phyloP scores from a whole-genome alignment of 2,113 vertebrate genomes.

The Cynoglossus semilaevis region DNA sequence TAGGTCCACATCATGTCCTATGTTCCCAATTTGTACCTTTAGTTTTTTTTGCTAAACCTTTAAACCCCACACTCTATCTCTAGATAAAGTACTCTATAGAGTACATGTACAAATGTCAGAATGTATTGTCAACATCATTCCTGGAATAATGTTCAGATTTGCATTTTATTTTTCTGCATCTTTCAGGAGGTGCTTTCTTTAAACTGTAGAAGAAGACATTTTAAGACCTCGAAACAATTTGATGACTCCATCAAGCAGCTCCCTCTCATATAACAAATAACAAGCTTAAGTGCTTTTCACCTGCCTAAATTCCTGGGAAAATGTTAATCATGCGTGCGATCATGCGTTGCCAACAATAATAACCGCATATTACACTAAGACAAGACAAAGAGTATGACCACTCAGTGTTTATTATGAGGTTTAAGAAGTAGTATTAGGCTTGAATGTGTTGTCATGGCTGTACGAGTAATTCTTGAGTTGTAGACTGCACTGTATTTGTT shows the following conservation, averaged over 20 bases:
- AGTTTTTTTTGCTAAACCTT: too few relatives aligned
- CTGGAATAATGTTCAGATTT: too few relatives aligned
- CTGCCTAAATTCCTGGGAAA: background rate
- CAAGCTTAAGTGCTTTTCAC: background rate
- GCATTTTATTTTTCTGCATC: too few relatives aligned
- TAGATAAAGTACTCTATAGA: too few relatives aligned
- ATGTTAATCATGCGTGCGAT: background rate
- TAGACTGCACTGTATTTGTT: conserved; percentile 17
- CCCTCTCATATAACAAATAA: background rate
- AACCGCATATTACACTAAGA: background rate
- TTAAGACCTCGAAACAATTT: background rate
- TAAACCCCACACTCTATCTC: too few relatives aligned
- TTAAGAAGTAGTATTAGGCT: background rate
- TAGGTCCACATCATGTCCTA: too few relatives aligned
- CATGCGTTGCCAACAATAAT: background rate
- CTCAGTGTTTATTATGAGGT: background rate
- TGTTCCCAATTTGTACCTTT: too few relatives aligned
- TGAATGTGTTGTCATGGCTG: background rate
- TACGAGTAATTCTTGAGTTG: background rate
- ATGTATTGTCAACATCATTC: too few relatives aligned
- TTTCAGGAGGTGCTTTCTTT: too few relatives aligned
- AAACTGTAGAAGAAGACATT: too few relatives aligned
- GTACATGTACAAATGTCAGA: too few relatives aligned
- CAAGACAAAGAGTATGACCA: background rate
- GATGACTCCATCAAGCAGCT: background rate